Evolutionary conservation across 2,113 vertebrate genomes (phyloP).

Genomic region (Cariama cristata): DNA sequence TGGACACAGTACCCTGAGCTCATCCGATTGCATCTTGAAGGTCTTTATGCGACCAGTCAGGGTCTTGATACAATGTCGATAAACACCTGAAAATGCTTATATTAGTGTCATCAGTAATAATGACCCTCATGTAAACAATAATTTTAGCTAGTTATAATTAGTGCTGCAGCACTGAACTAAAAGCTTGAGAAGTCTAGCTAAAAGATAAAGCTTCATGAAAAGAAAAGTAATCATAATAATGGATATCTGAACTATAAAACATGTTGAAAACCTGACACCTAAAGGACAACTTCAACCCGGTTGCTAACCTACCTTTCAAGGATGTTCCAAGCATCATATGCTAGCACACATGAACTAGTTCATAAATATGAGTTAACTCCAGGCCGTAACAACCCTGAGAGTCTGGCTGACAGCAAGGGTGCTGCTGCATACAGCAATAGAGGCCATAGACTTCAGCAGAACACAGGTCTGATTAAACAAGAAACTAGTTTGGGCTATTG

Average conservation of each 20-base stretch:
- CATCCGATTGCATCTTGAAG: constrained; percentile 66
- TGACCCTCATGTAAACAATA: not conserved
- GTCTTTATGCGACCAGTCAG: constrained; percentile 81
- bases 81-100: constrained; percentile 77
- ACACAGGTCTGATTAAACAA: not conserved
- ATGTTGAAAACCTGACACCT: not conserved
- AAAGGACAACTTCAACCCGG: not conserved
- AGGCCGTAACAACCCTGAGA: not conserved
- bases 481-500: not conserved
- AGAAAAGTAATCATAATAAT: not conserved
- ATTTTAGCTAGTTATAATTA: not conserved
- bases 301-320: not conserved
- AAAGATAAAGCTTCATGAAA: not conserved
- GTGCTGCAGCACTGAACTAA: not conserved
- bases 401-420: not conserved
- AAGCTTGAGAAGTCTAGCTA: not conserved
- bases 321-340: not conserved
- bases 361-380: not conserved
- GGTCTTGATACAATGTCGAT: constrained; percentile 79
- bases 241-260: not conserved
- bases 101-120: not conserved
- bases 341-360: not conserved
- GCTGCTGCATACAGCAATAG: not conserved
- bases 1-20: constrained; percentile 69
- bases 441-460: not conserved